phyloP scores from a whole-genome alignment of 1,140 invertebrate genomes.

The Panulirus ornatus region DNA sequence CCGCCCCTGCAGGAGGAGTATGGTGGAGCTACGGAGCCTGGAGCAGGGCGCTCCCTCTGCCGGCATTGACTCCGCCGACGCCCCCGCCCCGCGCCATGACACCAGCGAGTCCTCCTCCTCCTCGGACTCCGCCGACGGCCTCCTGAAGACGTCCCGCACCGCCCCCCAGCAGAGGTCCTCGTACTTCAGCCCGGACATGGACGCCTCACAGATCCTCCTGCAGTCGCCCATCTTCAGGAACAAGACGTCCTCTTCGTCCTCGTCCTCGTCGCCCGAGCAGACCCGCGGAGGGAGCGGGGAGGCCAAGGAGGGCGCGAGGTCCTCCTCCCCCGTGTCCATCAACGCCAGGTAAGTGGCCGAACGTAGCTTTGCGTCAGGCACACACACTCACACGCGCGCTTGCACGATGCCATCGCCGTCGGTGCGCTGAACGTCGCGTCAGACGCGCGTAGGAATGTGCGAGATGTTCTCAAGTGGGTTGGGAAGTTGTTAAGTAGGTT shows the following conservation, averaged over 20 bases:
- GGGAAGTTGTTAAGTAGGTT: too few species aligned
- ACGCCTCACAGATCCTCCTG: constrained; percentile 52
- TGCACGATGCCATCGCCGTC: background rate
- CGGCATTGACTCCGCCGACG: background rate
- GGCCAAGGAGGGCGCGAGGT: background rate
- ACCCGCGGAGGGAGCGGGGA: background rate
- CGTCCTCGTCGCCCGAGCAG: constrained; percentile 4
- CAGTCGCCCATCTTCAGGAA: constrained; percentile 52
- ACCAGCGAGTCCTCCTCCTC: constrained; percentile 45
- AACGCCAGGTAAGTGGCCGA: constrained; percentile 43
- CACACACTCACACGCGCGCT: background rate
- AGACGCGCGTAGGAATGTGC: too few species aligned
- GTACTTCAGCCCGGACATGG: constrained; percentile 5
- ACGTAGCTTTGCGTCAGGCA: background rate
- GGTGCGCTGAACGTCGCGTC: too few species aligned
- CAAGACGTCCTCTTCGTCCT: constrained; percentile 24
- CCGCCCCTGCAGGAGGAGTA: constrained; percentile 34
- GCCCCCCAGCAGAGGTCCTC: background rate
- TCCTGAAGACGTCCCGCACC: background rate
- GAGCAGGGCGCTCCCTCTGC: background rate
- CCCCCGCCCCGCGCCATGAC: constrained; percentile 1
- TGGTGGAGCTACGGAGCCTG: constrained; percentile 57
- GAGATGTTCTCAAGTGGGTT: too few species aligned
- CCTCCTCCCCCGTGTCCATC: constrained; percentile 20
- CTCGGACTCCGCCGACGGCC: constrained; percentile 42